Evolutionary conservation across 2,113 vertebrate species (phyloP).

Genomic region (Illadopsis cleaveri): DNA sequence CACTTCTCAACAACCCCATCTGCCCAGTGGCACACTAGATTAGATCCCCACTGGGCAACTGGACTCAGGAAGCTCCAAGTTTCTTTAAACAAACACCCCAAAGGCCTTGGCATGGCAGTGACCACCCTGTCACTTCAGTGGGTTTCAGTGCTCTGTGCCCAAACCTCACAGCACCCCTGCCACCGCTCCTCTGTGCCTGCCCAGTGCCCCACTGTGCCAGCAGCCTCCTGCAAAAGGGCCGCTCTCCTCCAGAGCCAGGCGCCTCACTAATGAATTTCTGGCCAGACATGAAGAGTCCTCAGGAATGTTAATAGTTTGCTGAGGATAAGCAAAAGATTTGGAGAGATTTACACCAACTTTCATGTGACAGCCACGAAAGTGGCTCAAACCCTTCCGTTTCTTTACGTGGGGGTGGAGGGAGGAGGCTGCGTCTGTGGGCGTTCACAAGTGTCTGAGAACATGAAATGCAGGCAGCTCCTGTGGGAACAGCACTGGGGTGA

Average conservation of each 20-base stretch:
- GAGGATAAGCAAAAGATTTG: constrained; percentile 66
- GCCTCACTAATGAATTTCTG: constrained; percentile 63
- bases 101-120: not conserved
- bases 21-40: not conserved
- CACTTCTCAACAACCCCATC: not conserved
- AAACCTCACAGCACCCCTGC: not conserved
- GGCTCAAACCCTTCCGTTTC: constrained; percentile 19
- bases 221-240: not conserved
- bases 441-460: not conserved
- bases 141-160: not conserved
- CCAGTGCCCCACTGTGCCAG: not conserved
- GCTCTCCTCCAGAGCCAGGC: constrained; percentile 19
- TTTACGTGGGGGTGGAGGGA: not conserved
- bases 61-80: not conserved
- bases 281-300: constrained; percentile 60
- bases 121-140: not conserved
- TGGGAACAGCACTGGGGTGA: not conserved
- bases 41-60: not conserved
- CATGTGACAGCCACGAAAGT: constrained; percentile 41
- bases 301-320: constrained; percentile 71
- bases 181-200: not conserved
- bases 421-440: not conserved
- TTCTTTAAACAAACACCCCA: not conserved
- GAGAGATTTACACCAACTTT: constrained; percentile 49
- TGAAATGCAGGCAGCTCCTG: not conserved